phyloP scores from a whole-genome alignment of 2,113 vertebrate genomes.

The Xenopus borealis region DNA sequence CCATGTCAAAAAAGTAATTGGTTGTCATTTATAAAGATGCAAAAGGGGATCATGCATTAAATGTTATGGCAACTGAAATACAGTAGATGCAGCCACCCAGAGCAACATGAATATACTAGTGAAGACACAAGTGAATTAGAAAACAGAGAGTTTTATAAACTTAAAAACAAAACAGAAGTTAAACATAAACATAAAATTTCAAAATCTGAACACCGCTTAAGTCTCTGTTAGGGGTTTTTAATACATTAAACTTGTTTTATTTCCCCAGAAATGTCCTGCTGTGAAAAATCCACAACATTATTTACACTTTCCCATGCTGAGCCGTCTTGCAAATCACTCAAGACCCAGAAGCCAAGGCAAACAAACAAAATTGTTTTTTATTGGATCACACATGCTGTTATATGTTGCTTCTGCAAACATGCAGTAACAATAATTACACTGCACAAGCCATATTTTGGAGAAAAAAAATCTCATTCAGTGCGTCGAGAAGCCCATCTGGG shows the following conservation, averaged over 20 bases:
- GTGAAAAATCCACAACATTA: constrained; percentile 48
- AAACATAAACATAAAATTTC: too few relatives aligned
- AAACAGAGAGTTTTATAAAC: too few relatives aligned
- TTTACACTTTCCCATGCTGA: constrained; percentile 57
- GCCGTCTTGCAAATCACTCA: constrained; percentile 65
- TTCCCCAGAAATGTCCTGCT: constrained; percentile 51
- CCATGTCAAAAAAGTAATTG: too few relatives aligned
- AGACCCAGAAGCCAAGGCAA: constrained; percentile 75
- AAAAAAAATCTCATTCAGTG: constrained; percentile 60
- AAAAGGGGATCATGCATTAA: too few relatives aligned
- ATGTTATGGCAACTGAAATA: too few relatives aligned
- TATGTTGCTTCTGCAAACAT: constrained; percentile 62
- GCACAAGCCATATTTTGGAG: constrained; percentile 47
- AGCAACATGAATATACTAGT: too few relatives aligned
- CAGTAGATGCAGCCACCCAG: too few relatives aligned
- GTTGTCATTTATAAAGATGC: too few relatives aligned
- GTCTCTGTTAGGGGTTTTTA: constrained; percentile 5
- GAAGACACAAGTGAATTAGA: too few relatives aligned
- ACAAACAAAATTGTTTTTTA: constrained; percentile 69
- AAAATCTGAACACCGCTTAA: neutral
- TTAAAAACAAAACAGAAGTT: too few relatives aligned
- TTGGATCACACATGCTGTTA: constrained; percentile 65
- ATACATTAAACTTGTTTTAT: constrained; percentile 48
- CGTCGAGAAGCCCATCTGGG: constrained; percentile 61
- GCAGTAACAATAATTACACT: constrained; percentile 58